Percentiles rank a stretch among this genome's conserved stretches.
Evolutionary conservation across 2,797 vertebrate species (phyloP).

Genomic region (Fundulus diaphanus): DNA sequence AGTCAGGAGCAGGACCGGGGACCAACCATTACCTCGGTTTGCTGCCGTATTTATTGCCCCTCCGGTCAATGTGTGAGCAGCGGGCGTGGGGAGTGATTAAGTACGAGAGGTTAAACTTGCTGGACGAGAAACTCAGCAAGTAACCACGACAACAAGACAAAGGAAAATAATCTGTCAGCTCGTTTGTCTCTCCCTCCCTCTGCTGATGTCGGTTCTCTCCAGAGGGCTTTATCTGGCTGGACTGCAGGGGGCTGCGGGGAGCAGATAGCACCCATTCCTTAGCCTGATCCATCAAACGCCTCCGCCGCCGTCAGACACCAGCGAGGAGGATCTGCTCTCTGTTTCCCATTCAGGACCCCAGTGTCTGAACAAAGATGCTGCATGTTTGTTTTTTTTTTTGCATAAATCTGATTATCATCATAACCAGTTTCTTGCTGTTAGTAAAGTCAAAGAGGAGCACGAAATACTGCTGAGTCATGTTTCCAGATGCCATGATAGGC

Average conservation of each 20-base stretch:
- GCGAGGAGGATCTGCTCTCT: not conserved
- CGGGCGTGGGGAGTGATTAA: conserved; percentile 72
- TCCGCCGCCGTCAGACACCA: conserved; percentile 16
- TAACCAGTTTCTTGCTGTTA: not conserved
- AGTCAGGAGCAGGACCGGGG: not conserved
- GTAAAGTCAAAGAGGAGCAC: not conserved
- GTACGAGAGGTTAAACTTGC: conserved; percentile 73
- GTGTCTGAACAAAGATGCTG: not conserved
- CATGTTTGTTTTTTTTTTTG: not conserved
- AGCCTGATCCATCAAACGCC: not conserved
- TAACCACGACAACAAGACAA: conserved; percentile 76
- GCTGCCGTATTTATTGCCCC: conserved; percentile 8
- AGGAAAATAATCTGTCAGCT: conserved; percentile 75
- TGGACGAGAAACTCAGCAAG: conserved; percentile 70
- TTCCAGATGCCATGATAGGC: not conserved
- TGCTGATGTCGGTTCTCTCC: conserved; percentile 42
- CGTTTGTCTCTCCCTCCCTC: conserved; percentile 22
- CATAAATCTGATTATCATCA: not conserved
- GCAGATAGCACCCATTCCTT: conserved; percentile 17
- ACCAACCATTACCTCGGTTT: too few species aligned
- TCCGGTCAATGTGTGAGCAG: conserved; percentile 41
- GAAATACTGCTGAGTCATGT: not conserved
- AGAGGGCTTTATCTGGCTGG: conserved; percentile 12
- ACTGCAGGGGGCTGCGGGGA: conserved; percentile 2
- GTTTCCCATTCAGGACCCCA: accelerated